Evolutionary conservation across 2,888 invertebrate genomes (phyloP), one percentile per base, ranked within the genome.

Genomic region (Drosophila neonasuta): DNA sequence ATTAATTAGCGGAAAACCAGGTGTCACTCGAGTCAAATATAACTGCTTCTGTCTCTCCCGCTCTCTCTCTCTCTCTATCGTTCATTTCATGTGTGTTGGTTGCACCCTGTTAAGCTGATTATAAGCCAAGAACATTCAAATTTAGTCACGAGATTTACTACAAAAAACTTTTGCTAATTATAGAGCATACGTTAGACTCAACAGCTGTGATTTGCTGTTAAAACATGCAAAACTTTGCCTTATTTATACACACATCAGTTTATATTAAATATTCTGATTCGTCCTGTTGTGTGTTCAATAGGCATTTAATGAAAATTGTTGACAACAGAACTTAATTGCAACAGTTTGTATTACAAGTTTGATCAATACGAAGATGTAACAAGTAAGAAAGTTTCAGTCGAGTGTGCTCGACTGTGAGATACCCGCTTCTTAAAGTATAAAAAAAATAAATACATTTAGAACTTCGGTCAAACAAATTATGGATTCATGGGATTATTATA

Each of bases 1-100:
- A 81, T 81, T 81, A 81, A 86, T 86, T 78, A 83, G 63, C 52
- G 52, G 51, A 56, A 48, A 56, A 55, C 30, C 36, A 45, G 52
- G 58, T 61, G 60, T 55, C 50, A 36, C 32, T 17, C 17, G 13
- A 2, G 41, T 32, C 36, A 29, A 36, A 36, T n/a, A 13, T 20
- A 30, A 36, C 32, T 8, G 30, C 30, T 34, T 58, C 20, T 15
- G 8, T 3, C 9, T 34, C 30, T 49, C n/a, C 17, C 17, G 30
- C 15, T 42, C 15, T 52, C 2, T 9, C n/a, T 9, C 5, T 44
- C 3, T 10, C 3, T n/a, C 8, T 32, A 7, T 51, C 24, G 24
- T 6, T 24, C 24, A 6, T 24, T 24, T 24, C 3, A 11, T n/a
- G 17, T 36, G n/a, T 9, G 24, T 13, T 15, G 15, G 34, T 8